phyloP scores from a whole-genome alignment of 2,113 vertebrate genomes.

The Patagioenas fasciata region DNA sequence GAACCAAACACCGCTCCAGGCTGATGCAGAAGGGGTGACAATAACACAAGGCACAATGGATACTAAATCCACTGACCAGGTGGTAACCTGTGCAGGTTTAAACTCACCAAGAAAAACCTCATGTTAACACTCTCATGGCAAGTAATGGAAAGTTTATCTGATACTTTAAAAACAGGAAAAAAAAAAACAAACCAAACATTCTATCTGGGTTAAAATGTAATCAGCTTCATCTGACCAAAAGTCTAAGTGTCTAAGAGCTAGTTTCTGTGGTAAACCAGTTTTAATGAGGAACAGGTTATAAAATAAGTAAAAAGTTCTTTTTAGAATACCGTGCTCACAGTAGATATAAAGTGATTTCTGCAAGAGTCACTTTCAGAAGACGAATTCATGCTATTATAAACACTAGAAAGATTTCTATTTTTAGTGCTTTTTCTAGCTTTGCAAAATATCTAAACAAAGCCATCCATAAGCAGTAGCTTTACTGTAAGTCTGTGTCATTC shows the following conservation, averaged over 20 bases:
- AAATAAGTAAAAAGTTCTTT: neutral
- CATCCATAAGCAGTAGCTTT: neutral
- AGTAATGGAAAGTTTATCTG: neutral
- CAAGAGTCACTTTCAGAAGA: neutral
- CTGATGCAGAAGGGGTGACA: neutral
- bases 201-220: neutral
- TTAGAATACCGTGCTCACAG: neutral
- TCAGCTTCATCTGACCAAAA: neutral
- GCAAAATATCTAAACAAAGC: slow-evolving; percentile 5
- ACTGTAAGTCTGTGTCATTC: neutral
- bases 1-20: neutral
- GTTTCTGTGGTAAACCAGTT: slow-evolving; percentile 2
- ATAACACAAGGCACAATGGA: neutral
- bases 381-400: neutral
- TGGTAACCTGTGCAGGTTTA: neutral
- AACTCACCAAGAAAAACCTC: neutral
- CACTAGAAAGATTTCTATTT: slow-evolving; percentile 16
- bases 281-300: neutral
- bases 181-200: neutral
- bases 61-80: neutral
- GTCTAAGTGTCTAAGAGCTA: neutral
- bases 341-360: neutral
- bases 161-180: neutral
- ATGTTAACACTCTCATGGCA: rapidly evolving
- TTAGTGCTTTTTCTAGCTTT: slow-evolving; percentile 17